Evolutionary conservation across 2,888 invertebrate species (phyloP), one percentile per base, ranked within the genome.

Genomic region (Rhagonycha lutea): DNA sequence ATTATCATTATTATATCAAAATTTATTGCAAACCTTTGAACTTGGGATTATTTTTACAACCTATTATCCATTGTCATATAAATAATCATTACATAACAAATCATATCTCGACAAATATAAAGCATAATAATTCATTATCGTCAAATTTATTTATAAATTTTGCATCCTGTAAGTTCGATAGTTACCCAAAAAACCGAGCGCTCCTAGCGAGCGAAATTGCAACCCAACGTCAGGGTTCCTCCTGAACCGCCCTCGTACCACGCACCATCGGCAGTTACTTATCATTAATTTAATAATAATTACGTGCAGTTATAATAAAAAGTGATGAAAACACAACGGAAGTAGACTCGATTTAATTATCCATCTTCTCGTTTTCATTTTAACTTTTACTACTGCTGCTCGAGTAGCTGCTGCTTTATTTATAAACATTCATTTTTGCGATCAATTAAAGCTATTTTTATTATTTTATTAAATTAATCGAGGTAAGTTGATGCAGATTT

Each of bases 341-440:
- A 77, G 77, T 77, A 61, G 72, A 77, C 69, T 74, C 69, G 74
- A 74, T 74, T 47, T 77, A 74, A 77, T 70, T 72, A 74, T 74
- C 74, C 74, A 77, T 74, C 74, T 74, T 77, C 74, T 74, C 29
- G 71, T 63, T 68, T 75, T 28, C 68, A 68, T 32, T 32, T 68
- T 18, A 18, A 28, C 47, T 47, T 47, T 47, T 47, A 47, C 47
- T 29, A 29, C 28, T 29, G 24, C 29, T 68, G 3, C 9, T 18
- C 18, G 18, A 24, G n/a, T 24, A 10, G 63, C 9, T n/a, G 8
- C 24, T 24, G 63, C 47, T 65, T 18, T 65, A 65, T 65, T 65
- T 62, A 23, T 65, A 24, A 65, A 70, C 73, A 77, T 74, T 72
- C 71, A 71, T 73, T 28, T 26, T 68, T 28, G 68, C 23, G 60